Percentiles rank a stretch among this genome's conserved stretches.
Evolutionary conservation across 2,113 vertebrate genomes (phyloP).

Genomic region (Caranx ignobilis): DNA sequence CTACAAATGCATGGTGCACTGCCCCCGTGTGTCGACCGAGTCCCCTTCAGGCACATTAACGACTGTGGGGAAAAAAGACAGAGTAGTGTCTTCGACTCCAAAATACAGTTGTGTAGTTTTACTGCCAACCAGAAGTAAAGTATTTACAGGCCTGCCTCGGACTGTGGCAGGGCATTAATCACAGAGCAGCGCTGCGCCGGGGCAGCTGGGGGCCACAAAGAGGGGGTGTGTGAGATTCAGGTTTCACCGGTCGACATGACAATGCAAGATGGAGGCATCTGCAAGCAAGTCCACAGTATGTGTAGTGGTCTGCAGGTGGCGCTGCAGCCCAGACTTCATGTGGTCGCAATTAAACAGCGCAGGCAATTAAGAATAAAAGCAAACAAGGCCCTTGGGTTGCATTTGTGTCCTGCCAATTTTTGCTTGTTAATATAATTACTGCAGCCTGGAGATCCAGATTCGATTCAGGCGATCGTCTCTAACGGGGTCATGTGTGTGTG

Average conservation of each 20-base stretch:
- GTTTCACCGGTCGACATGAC: constrained; percentile 6
- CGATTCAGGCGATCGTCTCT: not conserved
- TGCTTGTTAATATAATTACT: not conserved
- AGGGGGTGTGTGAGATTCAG: not conserved
- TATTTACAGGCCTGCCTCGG: constrained; percentile 38
- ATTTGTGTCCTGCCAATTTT: not conserved
- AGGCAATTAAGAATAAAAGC: not conserved
- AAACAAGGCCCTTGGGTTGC: not conserved
- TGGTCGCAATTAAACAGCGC: not conserved
- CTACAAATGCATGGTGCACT: not conserved
- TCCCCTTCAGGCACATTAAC: not conserved
- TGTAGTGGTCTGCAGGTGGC: not conserved
- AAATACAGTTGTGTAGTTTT: constrained; percentile 39
- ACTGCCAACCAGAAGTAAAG: constrained; percentile 12
- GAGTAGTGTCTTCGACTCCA: not conserved
- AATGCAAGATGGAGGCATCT: not conserved
- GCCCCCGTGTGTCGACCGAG: not conserved
- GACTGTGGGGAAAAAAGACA: constrained; percentile 7
- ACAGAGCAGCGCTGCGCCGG: constrained; percentile 4
- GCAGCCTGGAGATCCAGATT: not conserved
- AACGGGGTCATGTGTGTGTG: not conserved
- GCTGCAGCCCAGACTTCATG: not conserved
- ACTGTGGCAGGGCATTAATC: constrained; percentile 40
- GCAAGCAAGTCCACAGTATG: not conserved
- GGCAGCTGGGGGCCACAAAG: not conserved